These are phyloP conservation scores for Lasioglossum pauxillum DNA, from an alignment of 2,888 invertebrate species.

Conservation along the genomic window DNA sequence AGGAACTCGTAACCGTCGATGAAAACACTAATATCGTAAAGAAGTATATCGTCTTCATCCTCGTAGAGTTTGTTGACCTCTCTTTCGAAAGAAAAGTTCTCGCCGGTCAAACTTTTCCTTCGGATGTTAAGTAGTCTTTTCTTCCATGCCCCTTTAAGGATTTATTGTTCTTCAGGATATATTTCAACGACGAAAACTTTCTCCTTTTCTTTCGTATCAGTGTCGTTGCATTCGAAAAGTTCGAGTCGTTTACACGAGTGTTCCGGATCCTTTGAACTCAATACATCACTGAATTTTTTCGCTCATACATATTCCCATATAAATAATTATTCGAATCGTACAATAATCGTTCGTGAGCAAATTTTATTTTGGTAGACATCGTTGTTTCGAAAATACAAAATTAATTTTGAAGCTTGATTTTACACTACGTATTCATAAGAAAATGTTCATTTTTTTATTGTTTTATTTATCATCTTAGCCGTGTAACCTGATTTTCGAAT, in stretches of 20 bases:
- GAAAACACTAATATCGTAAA: conserved; percentile 52
- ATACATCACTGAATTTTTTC: neutral
- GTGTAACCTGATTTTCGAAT: no score
- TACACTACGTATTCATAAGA: neutral
- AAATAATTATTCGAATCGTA: neutral
- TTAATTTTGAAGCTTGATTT: neutral
- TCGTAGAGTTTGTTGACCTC: conserved; percentile 39
- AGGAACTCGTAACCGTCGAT: conserved; percentile 41
- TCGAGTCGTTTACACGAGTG: conserved; percentile 28
- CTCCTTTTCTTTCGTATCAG: conserved; percentile 24
- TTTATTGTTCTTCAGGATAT: conserved; percentile 26
- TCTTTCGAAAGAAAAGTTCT: conserved; percentile 7
- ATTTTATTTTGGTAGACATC: neutral
- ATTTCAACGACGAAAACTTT: conserved; percentile 42
- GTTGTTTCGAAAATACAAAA: neutral
- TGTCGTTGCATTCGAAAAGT: conserved; percentile 19
- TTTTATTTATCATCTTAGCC: neutral
- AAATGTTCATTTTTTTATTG: neutral
- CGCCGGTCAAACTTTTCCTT: neutral
- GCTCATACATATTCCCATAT: neutral
- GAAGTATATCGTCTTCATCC: conserved; percentile 26
- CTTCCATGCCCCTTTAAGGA: conserved; percentile 7
- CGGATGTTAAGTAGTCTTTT: neutral
- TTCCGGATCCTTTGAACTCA: conserved; percentile 7
- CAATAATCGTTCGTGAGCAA: neutral